These are phyloP conservation scores for Cactoblastis cactorum DNA, from an alignment of 2,888 invertebrate species.

Conservation along the genomic window DNA sequence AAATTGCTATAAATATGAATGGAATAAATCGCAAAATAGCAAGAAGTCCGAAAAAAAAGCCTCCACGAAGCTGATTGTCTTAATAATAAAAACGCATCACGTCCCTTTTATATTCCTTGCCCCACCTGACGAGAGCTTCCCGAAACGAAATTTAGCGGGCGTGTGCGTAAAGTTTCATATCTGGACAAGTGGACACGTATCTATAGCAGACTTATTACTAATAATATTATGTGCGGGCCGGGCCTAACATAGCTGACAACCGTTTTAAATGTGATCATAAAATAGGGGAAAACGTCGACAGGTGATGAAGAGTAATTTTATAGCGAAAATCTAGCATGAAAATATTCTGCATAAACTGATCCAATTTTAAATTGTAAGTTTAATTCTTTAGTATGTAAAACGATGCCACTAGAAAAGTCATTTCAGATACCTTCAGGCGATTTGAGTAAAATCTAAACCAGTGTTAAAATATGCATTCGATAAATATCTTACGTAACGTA, in stretches of 20 bases:
- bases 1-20: slow-evolving; percentile 31
- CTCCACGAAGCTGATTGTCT: slow-evolving; percentile 56
- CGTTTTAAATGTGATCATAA: slow-evolving; percentile 26
- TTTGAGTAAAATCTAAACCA: too few relatives aligned
- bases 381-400: not conserved
- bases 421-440: too few relatives aligned
- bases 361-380: not conserved
- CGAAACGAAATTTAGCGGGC: slow-evolving; percentile 27
- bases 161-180: slow-evolving; percentile 15
- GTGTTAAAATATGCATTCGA: too few relatives aligned
- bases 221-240: slow-evolving; percentile 5
- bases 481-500: too few relatives aligned
- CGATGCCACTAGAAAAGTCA: too few relatives aligned
- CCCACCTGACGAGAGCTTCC: slow-evolving; percentile 33
- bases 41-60: slow-evolving; percentile 37
- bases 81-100: slow-evolving; percentile 64
- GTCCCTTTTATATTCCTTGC: slow-evolving; percentile 32
- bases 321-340: not conserved
- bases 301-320: slow-evolving; percentile 1
- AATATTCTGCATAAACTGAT: not conserved
- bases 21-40: slow-evolving; percentile 41
- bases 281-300: not conserved
- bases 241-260: slow-evolving; percentile 23
- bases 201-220: slow-evolving; percentile 10
- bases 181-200: slow-evolving; percentile 16